Percentiles rank a stretch among this genome's conserved stretches.
phyloP scores from a whole-genome alignment of 2,113 vertebrate genomes.

The Mobula birostris region DNA sequence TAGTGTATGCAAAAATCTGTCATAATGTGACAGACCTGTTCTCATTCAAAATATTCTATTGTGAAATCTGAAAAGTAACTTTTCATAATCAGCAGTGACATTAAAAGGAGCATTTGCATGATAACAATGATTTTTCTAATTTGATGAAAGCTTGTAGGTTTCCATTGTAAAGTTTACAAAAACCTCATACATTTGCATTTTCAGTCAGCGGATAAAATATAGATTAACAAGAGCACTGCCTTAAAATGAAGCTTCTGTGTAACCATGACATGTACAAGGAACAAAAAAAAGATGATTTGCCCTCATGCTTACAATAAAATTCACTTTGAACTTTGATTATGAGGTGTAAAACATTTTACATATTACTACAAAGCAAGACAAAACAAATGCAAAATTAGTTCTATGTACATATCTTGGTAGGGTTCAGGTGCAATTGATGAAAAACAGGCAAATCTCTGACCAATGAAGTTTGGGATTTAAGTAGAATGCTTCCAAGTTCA shows the following conservation, averaged over 20 bases:
- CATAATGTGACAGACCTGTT: constrained; percentile 84
- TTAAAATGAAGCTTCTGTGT: background rate
- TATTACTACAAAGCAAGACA: background rate
- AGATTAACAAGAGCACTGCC: background rate
- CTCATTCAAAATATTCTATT: constrained; percentile 73
- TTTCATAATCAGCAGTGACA: constrained; percentile 86
- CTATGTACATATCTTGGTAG: background rate
- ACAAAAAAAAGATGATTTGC: background rate
- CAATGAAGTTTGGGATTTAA: background rate
- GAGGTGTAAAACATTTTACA: background rate
- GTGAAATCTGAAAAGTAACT: constrained; percentile 75
- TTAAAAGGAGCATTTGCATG: constrained; percentile 73
- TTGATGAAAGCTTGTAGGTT: constrained; percentile 96
- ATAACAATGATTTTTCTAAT: constrained; percentile 95
- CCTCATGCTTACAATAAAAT: too few relatives aligned
- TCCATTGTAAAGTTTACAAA: constrained; percentile 68
- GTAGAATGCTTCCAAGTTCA: background rate
- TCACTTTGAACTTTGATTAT: background rate
- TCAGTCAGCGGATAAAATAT: constrained; percentile 5
- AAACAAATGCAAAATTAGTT: background rate
- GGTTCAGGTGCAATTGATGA: background rate
- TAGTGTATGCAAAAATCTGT: constrained; percentile 84
- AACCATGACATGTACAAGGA: background rate
- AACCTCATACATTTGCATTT: constrained; percentile 3
- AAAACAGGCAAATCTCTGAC: background rate